Evolutionary conservation across 2,113 vertebrate species (phyloP), one percentile per base, ranked within the genome.

Genomic region (Limnothrissa miodon): DNA sequence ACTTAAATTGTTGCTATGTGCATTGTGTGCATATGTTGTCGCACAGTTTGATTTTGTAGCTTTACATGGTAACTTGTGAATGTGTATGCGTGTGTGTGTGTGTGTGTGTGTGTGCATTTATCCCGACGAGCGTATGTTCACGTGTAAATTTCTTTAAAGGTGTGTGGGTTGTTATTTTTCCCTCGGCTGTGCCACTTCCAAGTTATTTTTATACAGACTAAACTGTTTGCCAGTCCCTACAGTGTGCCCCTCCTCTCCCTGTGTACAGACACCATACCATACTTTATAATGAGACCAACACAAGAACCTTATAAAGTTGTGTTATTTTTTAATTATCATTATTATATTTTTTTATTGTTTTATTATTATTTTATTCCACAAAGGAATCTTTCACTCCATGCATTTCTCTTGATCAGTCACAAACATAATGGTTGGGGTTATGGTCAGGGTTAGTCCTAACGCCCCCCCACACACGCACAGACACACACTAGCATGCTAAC

Each of bases 31-130:
- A 66, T 78, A 44, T 66, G 48, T 33, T 53, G 46, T 59, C 46
- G 46, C 46, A 48, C 46, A 11, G 46, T 48, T 15, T 48, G 46
- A 44, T 39, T 79, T 42, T 70, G 53, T 80, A 25, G 70, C 25
- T 80, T 53, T 70, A 36, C 80, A 44, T 74, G 59, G n/a, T 1
- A 15, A 15, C 10, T 19, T 80, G 74, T 87, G 51, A 70, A 62
- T 44, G 39, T 59, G 45, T 84, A 25, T 56, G 56, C 48, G 78
- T 53, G 74, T 33, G 48, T 53, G 56, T 51, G 8, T 36, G 39
- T 33, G n/a, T 46, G 53, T 17, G n/a, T 0, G 17, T 66, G 59
- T 66, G 59, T 2, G n/a, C 9, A 29, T 33, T 29, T 13, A 33
- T 3, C 25, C 13, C 29, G 13, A 36, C 33, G 66, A 36, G 66